Evolutionary conservation across 2,888 invertebrate species (phyloP).

Genomic region (Thysanoteuthis rhombus): DNA sequence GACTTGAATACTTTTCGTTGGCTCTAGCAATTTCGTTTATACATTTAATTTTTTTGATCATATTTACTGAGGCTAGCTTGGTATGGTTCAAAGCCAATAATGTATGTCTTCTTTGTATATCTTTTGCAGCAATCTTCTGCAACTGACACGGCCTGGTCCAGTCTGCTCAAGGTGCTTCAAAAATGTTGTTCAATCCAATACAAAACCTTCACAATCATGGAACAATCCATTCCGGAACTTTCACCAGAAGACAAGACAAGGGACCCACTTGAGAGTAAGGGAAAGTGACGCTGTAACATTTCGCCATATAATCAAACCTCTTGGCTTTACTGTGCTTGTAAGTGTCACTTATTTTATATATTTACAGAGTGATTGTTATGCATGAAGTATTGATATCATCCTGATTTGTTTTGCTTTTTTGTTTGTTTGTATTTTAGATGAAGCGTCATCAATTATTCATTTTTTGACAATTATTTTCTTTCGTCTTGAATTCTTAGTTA

Average conservation of each 20-base stretch:
- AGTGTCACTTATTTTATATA: neutral
- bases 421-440: too few relatives aligned
- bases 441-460: too few relatives aligned
- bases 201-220: slow-evolving; percentile 14
- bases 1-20: too few relatives aligned
- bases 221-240: neutral
- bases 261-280: neutral
- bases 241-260: neutral
- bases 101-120: neutral
- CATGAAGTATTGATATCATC: too few relatives aligned
- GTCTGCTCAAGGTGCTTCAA: neutral
- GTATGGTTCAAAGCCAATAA: neutral
- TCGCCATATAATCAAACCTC: neutral
- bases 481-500: too few relatives aligned
- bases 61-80: neutral
- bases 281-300: neutral
- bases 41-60: too few relatives aligned
- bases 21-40: too few relatives aligned
- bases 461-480: too few relatives aligned
- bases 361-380: too few relatives aligned
- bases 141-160: neutral
- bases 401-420: too few relatives aligned
- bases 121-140: neutral
- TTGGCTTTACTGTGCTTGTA: slow-evolving; percentile 1
- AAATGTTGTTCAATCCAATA: neutral